Evolutionary conservation across 2,888 invertebrate genomes (phyloP).

Genomic region (Antitype chi): DNA sequence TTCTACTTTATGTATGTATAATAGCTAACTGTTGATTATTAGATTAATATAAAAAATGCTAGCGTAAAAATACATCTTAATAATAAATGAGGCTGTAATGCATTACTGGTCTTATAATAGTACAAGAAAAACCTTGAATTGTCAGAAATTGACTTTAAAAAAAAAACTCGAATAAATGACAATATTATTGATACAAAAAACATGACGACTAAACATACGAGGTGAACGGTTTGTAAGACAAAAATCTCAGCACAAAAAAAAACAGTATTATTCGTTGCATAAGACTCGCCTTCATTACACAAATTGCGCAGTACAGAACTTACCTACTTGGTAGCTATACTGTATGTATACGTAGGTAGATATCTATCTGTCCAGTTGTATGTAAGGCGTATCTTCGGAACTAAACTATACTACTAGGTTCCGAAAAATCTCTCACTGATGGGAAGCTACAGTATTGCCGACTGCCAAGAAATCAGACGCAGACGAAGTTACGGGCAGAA

Average conservation of each 20-base stretch:
- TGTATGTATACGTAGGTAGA: not conserved
- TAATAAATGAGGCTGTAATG: not conserved
- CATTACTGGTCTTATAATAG: not conserved
- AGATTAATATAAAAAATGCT: not conserved
- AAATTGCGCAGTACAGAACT: not conserved
- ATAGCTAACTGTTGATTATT: not conserved
- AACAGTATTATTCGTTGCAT: not conserved
- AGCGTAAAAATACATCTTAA: not conserved
- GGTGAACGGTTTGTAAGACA: not conserved
- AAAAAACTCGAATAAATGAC: not conserved
- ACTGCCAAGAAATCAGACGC: too few relatives aligned
- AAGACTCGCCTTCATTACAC: conserved; percentile 1
- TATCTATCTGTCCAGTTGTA: too few relatives aligned
- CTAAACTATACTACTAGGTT: too few relatives aligned
- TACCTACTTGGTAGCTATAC: not conserved
- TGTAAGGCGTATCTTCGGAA: too few relatives aligned
- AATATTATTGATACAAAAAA: not conserved
- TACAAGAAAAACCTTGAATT: not conserved
- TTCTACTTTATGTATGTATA: not conserved
- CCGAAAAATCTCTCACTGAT: too few relatives aligned
- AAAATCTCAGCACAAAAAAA: conserved; percentile 5
- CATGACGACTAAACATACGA: not conserved
- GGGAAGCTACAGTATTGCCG: too few relatives aligned
- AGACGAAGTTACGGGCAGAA: too few relatives aligned
- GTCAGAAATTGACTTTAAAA: not conserved